These are phyloP conservation scores for Parapsyche elsis DNA, from an alignment of 1,140 invertebrate genomes.

Conservation along the genomic window DNA sequence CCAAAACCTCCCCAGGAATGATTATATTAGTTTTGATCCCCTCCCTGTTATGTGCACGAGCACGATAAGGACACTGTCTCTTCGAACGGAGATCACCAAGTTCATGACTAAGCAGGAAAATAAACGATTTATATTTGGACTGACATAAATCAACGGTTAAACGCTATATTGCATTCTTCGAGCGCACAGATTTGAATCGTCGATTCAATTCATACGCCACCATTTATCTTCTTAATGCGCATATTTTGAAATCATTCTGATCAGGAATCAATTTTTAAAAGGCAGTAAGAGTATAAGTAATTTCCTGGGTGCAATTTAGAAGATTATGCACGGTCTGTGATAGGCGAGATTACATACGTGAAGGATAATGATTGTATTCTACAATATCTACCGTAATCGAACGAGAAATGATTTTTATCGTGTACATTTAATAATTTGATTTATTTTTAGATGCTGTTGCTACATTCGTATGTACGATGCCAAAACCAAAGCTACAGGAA, in stretches of 20 bases:
- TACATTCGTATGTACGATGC: too few species aligned
- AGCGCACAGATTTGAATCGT: constrained; percentile 2
- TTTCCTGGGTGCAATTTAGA: too few species aligned
- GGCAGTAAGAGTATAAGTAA: too few species aligned
- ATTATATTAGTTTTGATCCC: constrained; percentile 23
- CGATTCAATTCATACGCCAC: background rate
- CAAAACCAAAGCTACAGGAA: background rate
- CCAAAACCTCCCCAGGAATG: background rate
- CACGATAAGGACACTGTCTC: constrained; percentile 30
- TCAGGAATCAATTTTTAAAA: too few species aligned
- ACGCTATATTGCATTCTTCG: constrained; percentile 24
- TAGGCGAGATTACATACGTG: background rate
- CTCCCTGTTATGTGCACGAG: background rate
- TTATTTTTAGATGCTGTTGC: too few species aligned
- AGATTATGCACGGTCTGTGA: too few species aligned
- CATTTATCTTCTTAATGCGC: constrained; percentile 19
- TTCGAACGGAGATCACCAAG: background rate
- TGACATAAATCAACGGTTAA: constrained; percentile 22
- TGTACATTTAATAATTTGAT: too few species aligned
- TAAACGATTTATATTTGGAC: constrained; percentile 23
- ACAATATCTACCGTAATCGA: background rate
- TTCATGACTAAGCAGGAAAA: constrained; percentile 27
- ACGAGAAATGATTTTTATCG: too few species aligned
- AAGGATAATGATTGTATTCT: constrained; percentile 25
- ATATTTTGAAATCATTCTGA: too few species aligned